A percentile compares a stretch with the other conserved stretches of the same genome.
These are phyloP conservation scores for Fregetta grallaria DNA, from an alignment of 2,113 vertebrate species.

Conservation along the genomic window DNA sequence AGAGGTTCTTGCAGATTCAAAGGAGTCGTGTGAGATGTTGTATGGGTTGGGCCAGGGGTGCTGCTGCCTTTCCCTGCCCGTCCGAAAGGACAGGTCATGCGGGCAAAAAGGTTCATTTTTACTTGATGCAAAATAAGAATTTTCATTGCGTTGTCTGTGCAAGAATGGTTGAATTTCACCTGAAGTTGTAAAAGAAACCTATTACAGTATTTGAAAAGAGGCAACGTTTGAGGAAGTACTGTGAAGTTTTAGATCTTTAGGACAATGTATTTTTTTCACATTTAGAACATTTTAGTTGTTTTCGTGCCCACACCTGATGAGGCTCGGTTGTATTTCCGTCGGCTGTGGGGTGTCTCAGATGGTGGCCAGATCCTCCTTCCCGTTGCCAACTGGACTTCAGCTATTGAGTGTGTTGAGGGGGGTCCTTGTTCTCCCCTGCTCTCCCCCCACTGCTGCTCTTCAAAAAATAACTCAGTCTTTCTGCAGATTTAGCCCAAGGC, in stretches of 20 bases:
- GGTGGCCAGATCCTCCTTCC: background rate
- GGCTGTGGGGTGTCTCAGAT: background rate
- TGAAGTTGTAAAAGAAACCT: background rate
- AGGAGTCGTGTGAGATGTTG: background rate
- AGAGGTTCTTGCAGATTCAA: background rate
- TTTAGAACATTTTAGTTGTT: background rate
- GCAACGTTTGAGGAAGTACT: background rate
- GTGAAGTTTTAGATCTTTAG: no score
- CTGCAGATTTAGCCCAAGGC: background rate
- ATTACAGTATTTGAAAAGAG: background rate
- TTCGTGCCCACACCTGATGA: background rate
- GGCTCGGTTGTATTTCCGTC: background rate
- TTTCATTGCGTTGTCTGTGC: background rate
- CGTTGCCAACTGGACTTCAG: no score
- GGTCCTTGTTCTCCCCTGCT: no score
- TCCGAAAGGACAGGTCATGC: background rate
- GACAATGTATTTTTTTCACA: background rate
- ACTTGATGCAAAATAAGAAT: no score
- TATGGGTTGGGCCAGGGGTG: background rate
- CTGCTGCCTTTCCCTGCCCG: background rate
- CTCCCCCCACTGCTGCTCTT: background rate
- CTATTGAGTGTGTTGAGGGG: no score
- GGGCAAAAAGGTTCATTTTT: background rate
- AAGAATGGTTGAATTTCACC: background rate
- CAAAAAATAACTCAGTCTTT: rapidly evolving